Conservation (phyloP, 2,113 vertebrate species). For the Rhadina sibilatrix region DNA sequence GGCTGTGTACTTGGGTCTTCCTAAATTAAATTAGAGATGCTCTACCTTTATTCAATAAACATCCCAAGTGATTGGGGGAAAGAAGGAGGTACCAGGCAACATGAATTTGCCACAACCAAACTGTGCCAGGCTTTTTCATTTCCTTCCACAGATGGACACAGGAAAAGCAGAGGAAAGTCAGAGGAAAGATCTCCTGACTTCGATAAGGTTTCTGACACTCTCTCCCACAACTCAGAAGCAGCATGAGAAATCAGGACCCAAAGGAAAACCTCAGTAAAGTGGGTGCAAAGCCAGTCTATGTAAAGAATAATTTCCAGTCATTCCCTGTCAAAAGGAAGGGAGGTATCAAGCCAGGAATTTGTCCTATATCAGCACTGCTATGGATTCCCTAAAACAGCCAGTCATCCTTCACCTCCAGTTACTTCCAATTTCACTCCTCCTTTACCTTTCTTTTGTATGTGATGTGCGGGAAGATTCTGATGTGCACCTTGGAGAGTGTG, state of each 20-base stretch:
- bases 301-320: not conserved
- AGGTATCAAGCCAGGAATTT: not conserved
- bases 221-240: not conserved
- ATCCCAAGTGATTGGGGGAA: not conserved
- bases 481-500: too few relatives aligned
- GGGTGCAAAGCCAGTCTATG: not conserved
- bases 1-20: not conserved
- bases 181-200: not conserved
- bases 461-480: not conserved
- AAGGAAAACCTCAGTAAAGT: not conserved
- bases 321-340: not conserved
- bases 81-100: not conserved
- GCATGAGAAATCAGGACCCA: not conserved
- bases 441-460: not conserved
- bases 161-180: not conserved
- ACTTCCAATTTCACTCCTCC: not conserved
- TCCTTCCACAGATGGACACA: not conserved
- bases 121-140: not conserved
- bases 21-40: not conserved
- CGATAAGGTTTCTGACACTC: not conserved
- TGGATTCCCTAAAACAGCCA: not conserved
- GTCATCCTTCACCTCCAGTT: not conserved
- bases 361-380: not conserved
- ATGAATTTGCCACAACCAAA: not conserved
- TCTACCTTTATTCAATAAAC: not conserved